A percentile compares a stretch with the other conserved stretches of the same genome.
Evolutionary conservation across 2,888 invertebrate genomes (phyloP).

Genomic region (Polydesmus complanatus): DNA sequence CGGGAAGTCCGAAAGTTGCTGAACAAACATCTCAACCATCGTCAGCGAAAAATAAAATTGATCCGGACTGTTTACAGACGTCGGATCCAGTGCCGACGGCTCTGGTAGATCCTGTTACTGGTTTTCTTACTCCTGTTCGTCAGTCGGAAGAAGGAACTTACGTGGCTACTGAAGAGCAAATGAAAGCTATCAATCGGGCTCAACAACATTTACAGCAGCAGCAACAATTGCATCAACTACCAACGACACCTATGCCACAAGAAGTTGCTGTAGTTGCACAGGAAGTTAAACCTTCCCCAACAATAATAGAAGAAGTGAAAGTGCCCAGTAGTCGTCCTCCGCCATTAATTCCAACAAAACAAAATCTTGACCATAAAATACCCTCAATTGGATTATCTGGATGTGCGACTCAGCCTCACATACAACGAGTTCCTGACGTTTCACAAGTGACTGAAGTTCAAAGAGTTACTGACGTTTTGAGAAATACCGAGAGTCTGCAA

Average conservation of each 20-base stretch:
- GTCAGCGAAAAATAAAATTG: conserved; percentile 5
- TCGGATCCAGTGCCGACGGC: conserved; percentile 38
- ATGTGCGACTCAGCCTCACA: neutral
- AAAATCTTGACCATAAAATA: neutral
- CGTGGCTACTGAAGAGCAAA: conserved; percentile 11
- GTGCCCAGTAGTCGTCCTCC: neutral
- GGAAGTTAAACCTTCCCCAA: neutral
- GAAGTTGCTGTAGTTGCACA: neutral
- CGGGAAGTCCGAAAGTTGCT: conserved; percentile 8
- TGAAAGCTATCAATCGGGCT: conserved; percentile 4
- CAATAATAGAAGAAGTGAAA: neutral
- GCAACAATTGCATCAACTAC: conserved; percentile 10
- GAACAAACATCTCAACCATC: conserved; percentile 28
- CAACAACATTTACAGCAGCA: conserved; percentile 14
- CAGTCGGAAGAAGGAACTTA: conserved; percentile 27
- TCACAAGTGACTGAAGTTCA: no score
- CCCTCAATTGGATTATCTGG: neutral
- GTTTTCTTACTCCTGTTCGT: conserved; percentile 49
- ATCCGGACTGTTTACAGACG: conserved; percentile 25
- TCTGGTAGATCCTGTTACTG: conserved; percentile 59
- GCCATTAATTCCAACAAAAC: conserved; percentile 5
- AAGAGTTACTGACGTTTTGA: no score
- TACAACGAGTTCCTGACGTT: no score
- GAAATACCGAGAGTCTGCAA: neutral
- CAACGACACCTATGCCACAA: neutral